phyloP scores from a whole-genome alignment of 2,113 vertebrate species.

The Falco punctatus region DNA sequence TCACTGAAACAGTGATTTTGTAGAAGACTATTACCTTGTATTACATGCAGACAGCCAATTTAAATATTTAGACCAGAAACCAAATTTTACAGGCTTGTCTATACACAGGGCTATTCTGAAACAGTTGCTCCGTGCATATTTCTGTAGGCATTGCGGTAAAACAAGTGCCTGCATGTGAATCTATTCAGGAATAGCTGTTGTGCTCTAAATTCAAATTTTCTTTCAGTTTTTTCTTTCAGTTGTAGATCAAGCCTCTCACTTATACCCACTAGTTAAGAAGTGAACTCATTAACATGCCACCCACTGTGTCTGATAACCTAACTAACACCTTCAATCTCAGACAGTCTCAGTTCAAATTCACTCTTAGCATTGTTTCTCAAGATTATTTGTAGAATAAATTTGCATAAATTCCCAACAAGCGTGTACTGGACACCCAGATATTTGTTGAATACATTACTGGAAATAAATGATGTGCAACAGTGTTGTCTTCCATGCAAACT shows the following conservation, averaged over 20 bases:
- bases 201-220: conserved; percentile 26
- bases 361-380: conserved; percentile 26
- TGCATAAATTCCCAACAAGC: conserved; percentile 8
- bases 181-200: conserved; percentile 32
- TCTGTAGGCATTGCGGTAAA: not conserved
- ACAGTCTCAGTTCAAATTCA: conserved; percentile 31
- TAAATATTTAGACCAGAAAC: conserved; percentile 3
- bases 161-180: not conserved
- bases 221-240: conserved; percentile 45
- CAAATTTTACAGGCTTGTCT: conserved; percentile 2
- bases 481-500: not conserved
- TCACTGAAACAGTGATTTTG: not conserved
- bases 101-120: not conserved
- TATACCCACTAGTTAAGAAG: conserved; percentile 8
- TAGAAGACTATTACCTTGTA: not conserved
- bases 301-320: conserved; percentile 59
- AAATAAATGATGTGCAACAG: not conserved
- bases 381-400: conserved; percentile 39
- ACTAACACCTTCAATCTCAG: conserved; percentile 41
- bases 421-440: not conserved
- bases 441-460: not conserved
- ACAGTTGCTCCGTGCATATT: conserved; percentile 6
- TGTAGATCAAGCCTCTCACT: conserved; percentile 37
- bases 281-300: conserved; percentile 54
- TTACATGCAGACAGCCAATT: not conserved